phyloP scores from a whole-genome alignment of 2,888 invertebrate species.

The Pegoplata infirma region DNA sequence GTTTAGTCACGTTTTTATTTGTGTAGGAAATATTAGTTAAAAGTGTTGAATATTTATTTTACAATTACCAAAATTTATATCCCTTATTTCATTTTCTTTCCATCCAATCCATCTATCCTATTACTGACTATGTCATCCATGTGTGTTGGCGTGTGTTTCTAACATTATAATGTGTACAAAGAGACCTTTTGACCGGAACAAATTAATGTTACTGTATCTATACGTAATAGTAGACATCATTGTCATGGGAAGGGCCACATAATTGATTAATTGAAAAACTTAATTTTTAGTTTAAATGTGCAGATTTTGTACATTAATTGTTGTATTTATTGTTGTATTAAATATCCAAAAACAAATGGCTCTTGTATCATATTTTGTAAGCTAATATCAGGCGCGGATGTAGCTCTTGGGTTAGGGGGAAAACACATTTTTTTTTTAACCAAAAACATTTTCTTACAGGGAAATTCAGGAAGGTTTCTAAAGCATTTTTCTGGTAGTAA shows the following conservation, averaged over 20 bases:
- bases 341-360: too few species aligned
- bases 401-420: too few species aligned
- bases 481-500: too few species aligned
- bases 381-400: too few species aligned
- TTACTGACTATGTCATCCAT: conserved; percentile 4
- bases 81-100: neutral
- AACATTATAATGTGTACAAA: conserved; percentile 20
- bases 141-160: conserved; percentile 48
- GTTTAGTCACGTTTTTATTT: conserved; percentile 42
- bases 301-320: neutral
- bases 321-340: too few species aligned
- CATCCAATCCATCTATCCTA: neutral
- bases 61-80: neutral
- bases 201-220: conserved; percentile 33
- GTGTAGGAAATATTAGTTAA: conserved; percentile 21
- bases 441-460: too few species aligned
- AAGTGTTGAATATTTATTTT: conserved; percentile 19
- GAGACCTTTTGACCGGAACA: conserved; percentile 42
- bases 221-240: conserved; percentile 6
- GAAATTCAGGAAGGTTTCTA: too few species aligned
- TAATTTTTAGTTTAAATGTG: neutral
- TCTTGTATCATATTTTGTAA: too few species aligned
- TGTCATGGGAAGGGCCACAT: conserved; percentile 20
- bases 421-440: too few species aligned
- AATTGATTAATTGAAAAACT: conserved; percentile 29